A percentile compares a stretch with the other conserved stretches of the same genome.
Conservation (phyloP, 2,113 vertebrate species). For the Candoia aspera region DNA sequence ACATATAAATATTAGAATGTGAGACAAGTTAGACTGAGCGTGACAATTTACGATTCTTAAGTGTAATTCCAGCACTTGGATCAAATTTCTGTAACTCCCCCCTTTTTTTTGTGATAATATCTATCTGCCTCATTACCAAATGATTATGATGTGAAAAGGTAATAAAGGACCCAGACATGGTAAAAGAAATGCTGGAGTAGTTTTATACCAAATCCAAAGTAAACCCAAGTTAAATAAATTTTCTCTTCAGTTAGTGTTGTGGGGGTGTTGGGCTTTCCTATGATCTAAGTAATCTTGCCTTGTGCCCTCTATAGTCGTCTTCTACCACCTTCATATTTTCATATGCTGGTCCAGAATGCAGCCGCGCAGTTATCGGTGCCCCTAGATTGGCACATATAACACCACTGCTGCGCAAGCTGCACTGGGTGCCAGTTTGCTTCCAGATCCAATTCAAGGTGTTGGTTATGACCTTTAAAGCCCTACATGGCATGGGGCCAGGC, state of each 20-base stretch:
- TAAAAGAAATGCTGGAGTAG: neutral
- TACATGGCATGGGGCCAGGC: too few relatives aligned
- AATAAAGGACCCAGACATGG: neutral
- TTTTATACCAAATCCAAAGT: neutral
- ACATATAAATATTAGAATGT: slow-evolving; percentile 46
- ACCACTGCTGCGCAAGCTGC: too few relatives aligned
- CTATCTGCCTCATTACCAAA: neutral
- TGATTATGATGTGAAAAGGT: neutral
- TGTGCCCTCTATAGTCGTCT: neutral
- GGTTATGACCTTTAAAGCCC: too few relatives aligned
- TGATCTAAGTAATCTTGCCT: neutral
- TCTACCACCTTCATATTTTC: neutral
- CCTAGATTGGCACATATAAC: too few relatives aligned
- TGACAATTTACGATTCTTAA: slow-evolving; percentile 16
- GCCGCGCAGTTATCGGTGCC: too few relatives aligned
- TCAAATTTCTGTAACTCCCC: neutral
- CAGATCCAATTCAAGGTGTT: too few relatives aligned
- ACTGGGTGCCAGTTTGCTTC: too few relatives aligned
- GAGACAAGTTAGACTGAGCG: slow-evolving; percentile 40
- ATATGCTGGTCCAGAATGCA: too few relatives aligned
- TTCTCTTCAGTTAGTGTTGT: neutral
- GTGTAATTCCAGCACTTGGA: neutral
- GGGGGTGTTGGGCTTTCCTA: neutral
- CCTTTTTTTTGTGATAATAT: neutral
- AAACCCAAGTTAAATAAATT: neutral